A percentile compares a stretch with the other conserved stretches of the same genome.
Conservation (phyloP, 2,888 invertebrate species). For the Sepioteuthis lessoniana region DNA sequence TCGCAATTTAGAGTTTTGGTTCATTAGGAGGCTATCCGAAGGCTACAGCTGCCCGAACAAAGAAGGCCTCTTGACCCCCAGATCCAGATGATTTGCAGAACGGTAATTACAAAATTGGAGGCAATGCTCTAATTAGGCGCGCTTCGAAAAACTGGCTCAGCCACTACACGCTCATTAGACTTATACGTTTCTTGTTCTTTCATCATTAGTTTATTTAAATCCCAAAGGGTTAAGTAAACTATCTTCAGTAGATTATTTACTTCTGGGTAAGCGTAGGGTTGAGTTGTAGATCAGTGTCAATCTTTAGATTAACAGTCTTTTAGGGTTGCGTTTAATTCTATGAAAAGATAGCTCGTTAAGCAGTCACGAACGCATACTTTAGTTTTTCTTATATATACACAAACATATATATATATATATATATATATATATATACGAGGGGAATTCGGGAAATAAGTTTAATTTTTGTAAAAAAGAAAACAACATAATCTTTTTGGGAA, state of each 20-base stretch:
- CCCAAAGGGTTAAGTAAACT: not conserved
- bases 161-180: not conserved
- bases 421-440: too few species aligned
- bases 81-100: not conserved
- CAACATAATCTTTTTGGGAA: too few species aligned
- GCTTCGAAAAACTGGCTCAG: not conserved
- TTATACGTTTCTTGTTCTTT: not conserved
- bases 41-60: not conserved
- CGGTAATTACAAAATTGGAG: not conserved
- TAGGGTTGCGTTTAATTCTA: too few species aligned
- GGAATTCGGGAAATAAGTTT: too few species aligned
- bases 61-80: not conserved
- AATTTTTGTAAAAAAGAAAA: too few species aligned
- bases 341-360: too few species aligned
- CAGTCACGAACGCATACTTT: too few species aligned
- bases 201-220: not conserved
- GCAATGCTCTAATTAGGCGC: not conserved
- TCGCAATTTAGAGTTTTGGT: not conserved
- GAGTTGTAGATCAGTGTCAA: not conserved
- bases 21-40: not conserved
- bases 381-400: too few species aligned
- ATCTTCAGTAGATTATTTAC: not conserved
- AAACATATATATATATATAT: too few species aligned
- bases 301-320: too few species aligned
- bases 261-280: not conserved